Conservation (phyloP, 2,113 vertebrate genomes). For the Sapayoa aenigma region DNA sequence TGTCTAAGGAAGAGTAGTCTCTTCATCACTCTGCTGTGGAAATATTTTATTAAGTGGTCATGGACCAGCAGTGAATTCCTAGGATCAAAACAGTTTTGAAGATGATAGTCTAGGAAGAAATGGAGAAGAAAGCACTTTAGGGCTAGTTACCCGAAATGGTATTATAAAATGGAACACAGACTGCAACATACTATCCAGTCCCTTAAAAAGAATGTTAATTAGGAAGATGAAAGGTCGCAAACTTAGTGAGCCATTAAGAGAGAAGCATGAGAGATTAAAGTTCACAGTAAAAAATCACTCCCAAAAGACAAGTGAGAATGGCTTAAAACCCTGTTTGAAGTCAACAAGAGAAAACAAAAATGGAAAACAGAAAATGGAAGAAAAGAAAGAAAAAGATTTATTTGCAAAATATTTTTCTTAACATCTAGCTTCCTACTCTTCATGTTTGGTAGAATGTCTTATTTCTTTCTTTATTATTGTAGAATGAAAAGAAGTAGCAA, state of each 20-base stretch:
- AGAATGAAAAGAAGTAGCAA: background rate
- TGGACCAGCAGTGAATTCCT: background rate
- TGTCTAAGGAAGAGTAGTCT: background rate
- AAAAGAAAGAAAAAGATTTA: background rate
- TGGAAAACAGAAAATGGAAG: no score
- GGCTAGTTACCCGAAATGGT: background rate
- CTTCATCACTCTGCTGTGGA: background rate
- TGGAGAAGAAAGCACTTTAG: background rate
- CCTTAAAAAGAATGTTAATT: background rate
- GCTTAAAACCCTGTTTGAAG: background rate
- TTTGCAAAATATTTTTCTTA: background rate
- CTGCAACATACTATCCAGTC: background rate
- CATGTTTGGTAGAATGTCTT: background rate
- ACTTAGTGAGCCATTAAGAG: background rate
- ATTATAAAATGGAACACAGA: background rate
- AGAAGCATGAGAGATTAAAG: background rate
- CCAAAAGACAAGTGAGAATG: background rate
- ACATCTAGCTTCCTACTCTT: background rate
- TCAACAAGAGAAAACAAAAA: background rate
- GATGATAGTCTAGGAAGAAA: background rate
- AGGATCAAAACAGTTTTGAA: background rate
- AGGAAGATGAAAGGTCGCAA: background rate
- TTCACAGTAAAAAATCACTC: background rate
- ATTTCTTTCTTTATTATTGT: background rate
- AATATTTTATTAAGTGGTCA: background rate